Evolutionary conservation across 2,797 vertebrate genomes (phyloP), one percentile per base, ranked within the genome.

Genomic region (Gymnopithys bicolor): DNA sequence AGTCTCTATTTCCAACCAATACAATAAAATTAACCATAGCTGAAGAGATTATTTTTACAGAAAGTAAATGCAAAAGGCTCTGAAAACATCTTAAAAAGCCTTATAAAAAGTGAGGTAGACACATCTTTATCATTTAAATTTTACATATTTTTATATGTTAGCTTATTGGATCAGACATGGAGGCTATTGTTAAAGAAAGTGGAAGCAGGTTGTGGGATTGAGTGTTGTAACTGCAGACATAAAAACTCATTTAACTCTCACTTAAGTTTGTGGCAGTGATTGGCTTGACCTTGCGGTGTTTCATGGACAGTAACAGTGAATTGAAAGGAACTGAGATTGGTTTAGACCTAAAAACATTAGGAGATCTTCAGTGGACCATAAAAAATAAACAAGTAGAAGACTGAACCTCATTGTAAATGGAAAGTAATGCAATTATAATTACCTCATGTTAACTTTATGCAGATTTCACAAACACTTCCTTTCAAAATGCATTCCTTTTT

Each of bases 161-260:
- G 35, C 24, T 93, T 82, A 86, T 76, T 76, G 79, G 62, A 93
- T 92, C 53, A 85, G 93, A 93, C 41, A 43, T 28, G 56, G 88
- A 87, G 28, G 53, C 33, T 68, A 85, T 76, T 77, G 48, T 85
- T 69, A 64, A 75, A 93, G 39, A 89, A 96, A 96, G 39, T 70
- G 19, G 92, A 96, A 96, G 66, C 63, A 96, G 76, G 82, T 58
- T 89, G 52, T 76, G 59, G 66, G 69, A 91, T 90, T 86, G 37
- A 84, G 94, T 74, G 37, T 60, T 46, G 3, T 83, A 87, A 93
- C 43, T 66, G 58, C 67, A 84, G 87, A 87, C 67, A 69, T 22
- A 93, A 74, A 93, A 75, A 5, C 43, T 79, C 5, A 3, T 64
- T 93, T 95, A 52, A 63, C 49, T 76, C 56, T 89, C 68, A 51